Conservation (phyloP, 2,888 invertebrate genomes). For the Eupithecia abbreviata region DNA sequence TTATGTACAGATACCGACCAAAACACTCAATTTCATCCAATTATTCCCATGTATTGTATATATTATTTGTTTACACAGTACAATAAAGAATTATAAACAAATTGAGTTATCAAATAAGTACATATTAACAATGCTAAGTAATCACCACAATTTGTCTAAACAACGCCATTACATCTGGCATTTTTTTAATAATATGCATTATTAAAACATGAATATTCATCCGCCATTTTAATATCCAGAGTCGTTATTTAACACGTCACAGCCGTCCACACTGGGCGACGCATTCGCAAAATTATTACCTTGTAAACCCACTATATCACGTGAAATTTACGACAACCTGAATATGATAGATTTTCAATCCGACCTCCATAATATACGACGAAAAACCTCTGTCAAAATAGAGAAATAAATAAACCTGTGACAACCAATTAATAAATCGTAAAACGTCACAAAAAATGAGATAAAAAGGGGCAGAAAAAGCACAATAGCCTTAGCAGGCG, state of each 20-base stretch:
- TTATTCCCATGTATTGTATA: neutral
- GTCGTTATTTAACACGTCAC: slow-evolving; percentile 81
- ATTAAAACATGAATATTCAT: slow-evolving; percentile 58
- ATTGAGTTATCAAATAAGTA: neutral
- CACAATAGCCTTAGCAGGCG: slow-evolving; percentile 77
- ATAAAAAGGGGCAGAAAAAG: slow-evolving; percentile 79
- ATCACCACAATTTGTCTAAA: slow-evolving; percentile 19
- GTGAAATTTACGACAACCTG: slow-evolving; percentile 82
- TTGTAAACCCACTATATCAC: slow-evolving; percentile 81
- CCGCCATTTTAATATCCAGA: slow-evolving; percentile 77
- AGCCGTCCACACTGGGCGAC: slow-evolving; percentile 80
- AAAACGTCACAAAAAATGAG: slow-evolving; percentile 81
- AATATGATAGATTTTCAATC: slow-evolving; percentile 85
- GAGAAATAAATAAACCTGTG: slow-evolving; percentile 82
- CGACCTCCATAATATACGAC: slow-evolving; percentile 76
- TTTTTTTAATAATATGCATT: slow-evolving; percentile 33
- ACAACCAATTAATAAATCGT: slow-evolving; percentile 85
- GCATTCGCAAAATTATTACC: slow-evolving; percentile 80
- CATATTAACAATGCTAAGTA: neutral
- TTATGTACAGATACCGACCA: neutral
- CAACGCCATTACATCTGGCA: slow-evolving; percentile 19
- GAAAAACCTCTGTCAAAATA: slow-evolving; percentile 82
- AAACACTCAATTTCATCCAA: neutral
- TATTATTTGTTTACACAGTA: neutral
- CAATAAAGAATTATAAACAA: neutral